Base-by-base conservation (phyloP, 2,888 invertebrate species). In the Balanococcus diminutus region DNA sequence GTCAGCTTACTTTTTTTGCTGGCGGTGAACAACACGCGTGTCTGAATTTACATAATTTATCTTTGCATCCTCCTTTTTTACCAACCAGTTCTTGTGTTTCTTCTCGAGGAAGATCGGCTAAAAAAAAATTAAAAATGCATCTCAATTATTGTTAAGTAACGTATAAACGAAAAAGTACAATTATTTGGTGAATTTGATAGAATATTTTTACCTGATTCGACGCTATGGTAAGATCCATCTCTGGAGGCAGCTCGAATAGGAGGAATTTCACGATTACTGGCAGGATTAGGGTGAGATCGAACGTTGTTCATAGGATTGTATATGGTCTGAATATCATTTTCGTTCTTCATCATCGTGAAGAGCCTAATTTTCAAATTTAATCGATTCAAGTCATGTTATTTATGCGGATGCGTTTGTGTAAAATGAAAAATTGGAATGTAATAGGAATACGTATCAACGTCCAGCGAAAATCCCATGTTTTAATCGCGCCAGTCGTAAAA, bases 1-100 rank as follows among this genome's bases (percentile, higher is more conserved):
- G 25, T 22, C 3, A 56, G 6, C 16, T 28, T 86, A 95, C 96
- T 93, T 96, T 96, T 90, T 94, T 94, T 87, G 96, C 96, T 89
- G 95, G 93, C 89, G 94, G 94, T 82, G 96, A 95, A 90, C 96
- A 96, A 89, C 96, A 94, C 46, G 82, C 86, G 9, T 67, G 81
- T 25, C 67, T 67, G 22, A 86, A 81, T 67, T 82, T 82, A 28
- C 61, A 61, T 28, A 82, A 39, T 36, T 61, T 86, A 16, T 61
- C 67, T 31, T 67, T 61, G 31, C 82, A 82, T 56, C 61, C 82
- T 31, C 61, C 82, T 31, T 82, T 86, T 82, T 72, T 86, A 4
- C 67, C 31, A 4, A 82, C 86, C 25, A 82, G 28, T 28, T 82
- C 72, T 56, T 82, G 36, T 4, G 86, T 86, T 72, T 86, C 86